Percentiles rank a stretch among this genome's conserved stretches.
Evolutionary conservation across 2,113 vertebrate genomes (phyloP).

Genomic region (Tiliqua scincoides): DNA sequence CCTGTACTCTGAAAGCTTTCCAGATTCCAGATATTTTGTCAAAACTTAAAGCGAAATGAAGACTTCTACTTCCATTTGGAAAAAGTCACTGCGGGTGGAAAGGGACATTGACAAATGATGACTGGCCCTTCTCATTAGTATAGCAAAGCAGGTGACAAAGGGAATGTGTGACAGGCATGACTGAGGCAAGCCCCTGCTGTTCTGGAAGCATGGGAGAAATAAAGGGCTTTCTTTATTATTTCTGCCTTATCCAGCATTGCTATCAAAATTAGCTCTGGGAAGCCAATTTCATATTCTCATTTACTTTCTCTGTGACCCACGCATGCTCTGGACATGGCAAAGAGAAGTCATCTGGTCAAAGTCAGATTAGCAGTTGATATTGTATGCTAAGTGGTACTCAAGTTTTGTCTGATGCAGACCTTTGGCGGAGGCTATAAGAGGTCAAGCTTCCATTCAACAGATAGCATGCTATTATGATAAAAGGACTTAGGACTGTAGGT

Average conservation of each 20-base stretch:
- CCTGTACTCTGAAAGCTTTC: background rate
- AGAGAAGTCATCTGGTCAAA: background rate
- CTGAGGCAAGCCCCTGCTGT: background rate
- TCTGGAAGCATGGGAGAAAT: conserved; percentile 11
- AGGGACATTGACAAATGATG: conserved; percentile 23
- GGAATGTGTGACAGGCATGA: conserved; percentile 2
- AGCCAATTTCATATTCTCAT: background rate
- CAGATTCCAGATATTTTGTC: conserved; percentile 11
- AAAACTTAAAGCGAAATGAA: background rate
- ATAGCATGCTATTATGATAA: background rate
- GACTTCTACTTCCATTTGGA: conserved; percentile 10
- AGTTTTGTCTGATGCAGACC: background rate
- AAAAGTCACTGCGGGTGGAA: conserved; percentile 16
- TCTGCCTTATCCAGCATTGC: background rate
- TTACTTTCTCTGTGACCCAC: rapidly evolving
- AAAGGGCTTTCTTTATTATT: background rate
- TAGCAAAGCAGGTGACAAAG: conserved; percentile 30
- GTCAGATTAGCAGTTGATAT: conserved; percentile 1
- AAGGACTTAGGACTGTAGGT: background rate
- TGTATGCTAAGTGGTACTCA: background rate
- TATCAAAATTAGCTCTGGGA: background rate
- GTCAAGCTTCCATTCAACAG: background rate
- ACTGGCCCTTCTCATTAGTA: conserved; percentile 10
- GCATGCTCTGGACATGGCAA: background rate
- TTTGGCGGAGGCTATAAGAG: background rate